Evolutionary conservation across 2,113 vertebrate species (phyloP).

Genomic region (Edolisoma coerulescens): DNA sequence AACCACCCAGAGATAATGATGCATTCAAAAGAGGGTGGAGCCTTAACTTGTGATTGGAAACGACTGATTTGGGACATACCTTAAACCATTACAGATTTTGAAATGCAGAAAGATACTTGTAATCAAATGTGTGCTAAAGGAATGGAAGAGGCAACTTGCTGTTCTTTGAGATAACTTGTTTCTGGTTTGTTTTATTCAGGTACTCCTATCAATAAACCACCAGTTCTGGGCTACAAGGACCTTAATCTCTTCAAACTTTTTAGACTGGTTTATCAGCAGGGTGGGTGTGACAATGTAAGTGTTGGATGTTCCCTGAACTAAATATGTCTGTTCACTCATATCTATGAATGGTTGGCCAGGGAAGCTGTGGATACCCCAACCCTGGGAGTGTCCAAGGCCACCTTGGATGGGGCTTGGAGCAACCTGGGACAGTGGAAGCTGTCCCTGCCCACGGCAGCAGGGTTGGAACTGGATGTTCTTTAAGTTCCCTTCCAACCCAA

Average conservation of each 20-base stretch:
- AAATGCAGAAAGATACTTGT: not conserved
- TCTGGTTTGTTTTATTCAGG: constrained; percentile 70
- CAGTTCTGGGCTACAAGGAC: constrained; percentile 96
- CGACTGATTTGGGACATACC: not conserved
- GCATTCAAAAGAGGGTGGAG: not conserved
- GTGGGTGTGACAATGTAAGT: constrained; percentile 93
- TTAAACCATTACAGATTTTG: not conserved
- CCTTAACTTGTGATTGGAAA: not conserved
- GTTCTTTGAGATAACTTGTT: not conserved
- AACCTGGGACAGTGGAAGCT: not conserved
- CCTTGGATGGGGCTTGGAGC: not conserved
- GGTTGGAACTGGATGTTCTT: too few species aligned
- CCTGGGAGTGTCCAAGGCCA: not conserved
- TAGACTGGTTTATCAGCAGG: constrained; percentile 89
- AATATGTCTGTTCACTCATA: not conserved
- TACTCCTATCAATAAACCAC: constrained; percentile 98
- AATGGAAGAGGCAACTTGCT: not conserved
- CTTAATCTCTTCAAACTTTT: constrained; percentile 99
- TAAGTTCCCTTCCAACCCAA: not conserved
- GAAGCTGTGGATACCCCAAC: accelerated
- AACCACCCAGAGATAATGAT: not conserved
- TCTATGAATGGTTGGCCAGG: not conserved
- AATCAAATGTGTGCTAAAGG: not conserved
- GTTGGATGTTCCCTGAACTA: not conserved
- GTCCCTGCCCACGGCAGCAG: not conserved